These are phyloP conservation scores for Pogoniulus pusillus DNA, from an alignment of 2,797 vertebrate genomes.

Conservation along the genomic window DNA sequence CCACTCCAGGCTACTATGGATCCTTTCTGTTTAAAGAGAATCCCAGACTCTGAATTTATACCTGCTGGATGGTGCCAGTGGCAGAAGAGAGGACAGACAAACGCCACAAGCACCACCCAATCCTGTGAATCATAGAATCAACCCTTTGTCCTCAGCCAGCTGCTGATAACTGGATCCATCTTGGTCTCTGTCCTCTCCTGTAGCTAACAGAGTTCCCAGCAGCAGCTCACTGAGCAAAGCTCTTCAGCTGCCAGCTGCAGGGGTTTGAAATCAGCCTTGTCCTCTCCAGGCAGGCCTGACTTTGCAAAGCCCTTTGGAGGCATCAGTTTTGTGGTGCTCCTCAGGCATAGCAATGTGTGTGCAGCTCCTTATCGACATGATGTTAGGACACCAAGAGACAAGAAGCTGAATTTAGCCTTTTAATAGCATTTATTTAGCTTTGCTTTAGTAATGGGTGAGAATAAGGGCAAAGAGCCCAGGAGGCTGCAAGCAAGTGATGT, in stretches of 20 bases:
- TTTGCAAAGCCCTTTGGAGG: neutral
- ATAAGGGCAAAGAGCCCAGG: slow-evolving; percentile 30
- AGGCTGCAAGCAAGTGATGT: neutral
- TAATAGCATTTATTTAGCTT: slow-evolving; percentile 54
- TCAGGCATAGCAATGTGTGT: neutral
- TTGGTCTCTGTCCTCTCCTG: neutral
- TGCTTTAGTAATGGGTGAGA: slow-evolving; percentile 38
- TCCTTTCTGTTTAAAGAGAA: no score
- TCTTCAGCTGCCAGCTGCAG: neutral
- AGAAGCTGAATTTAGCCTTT: slow-evolving; percentile 50
- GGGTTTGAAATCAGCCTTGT: neutral
- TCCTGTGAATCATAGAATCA: no score
- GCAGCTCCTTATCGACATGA: neutral
- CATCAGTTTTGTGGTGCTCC: neutral
- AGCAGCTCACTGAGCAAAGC: neutral
- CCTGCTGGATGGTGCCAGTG: no score
- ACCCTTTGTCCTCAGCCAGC: neutral
- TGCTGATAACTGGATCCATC: neutral
- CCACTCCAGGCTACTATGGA: no score
- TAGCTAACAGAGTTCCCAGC: neutral
- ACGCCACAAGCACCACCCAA: no score
- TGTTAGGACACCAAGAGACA: neutral
- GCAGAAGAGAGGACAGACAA: no score
- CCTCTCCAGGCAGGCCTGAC: neutral
- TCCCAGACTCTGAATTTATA: no score